Evolutionary conservation across 2,797 vertebrate genomes (phyloP).

Genomic region (Hoplostethus mediterraneus): DNA sequence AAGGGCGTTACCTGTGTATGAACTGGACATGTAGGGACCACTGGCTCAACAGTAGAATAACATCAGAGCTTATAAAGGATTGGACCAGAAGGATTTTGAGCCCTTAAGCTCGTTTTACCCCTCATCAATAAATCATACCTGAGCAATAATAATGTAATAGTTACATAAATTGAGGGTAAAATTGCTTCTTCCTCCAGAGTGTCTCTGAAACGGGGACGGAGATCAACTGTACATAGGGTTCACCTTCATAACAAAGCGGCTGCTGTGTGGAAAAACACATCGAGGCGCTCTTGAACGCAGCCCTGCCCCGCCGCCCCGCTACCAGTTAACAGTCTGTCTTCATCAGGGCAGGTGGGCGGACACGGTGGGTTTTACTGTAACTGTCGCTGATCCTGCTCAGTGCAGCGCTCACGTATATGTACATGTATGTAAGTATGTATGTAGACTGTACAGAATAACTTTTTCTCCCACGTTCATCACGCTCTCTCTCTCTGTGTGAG

Average conservation of each 20-base stretch:
- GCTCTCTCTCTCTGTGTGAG: conserved; percentile 26
- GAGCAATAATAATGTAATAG: conserved; percentile 60
- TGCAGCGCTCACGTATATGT: conserved; percentile 60
- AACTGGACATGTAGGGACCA: conserved; percentile 43
- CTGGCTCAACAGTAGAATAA: conserved; percentile 27
- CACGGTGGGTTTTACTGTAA: conserved; percentile 36
- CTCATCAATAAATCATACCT: conserved; percentile 18
- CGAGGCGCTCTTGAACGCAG: conserved; percentile 19
- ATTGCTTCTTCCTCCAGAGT: conserved; percentile 12
- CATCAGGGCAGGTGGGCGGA: conserved; percentile 20
- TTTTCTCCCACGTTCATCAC: conserved; percentile 40
- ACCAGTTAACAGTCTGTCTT: not conserved
- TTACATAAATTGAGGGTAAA: not conserved
- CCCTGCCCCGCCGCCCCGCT: not conserved
- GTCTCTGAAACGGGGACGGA: not conserved
- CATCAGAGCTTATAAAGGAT: not conserved
- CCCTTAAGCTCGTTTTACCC: not conserved
- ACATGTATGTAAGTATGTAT: conserved; percentile 61
- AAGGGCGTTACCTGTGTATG: not conserved
- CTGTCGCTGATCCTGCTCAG: conserved; percentile 62
- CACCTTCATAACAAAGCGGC: not conserved
- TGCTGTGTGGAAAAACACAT: conserved; percentile 1
- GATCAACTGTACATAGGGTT: not conserved
- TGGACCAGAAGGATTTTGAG: not conserved
- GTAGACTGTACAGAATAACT: conserved; percentile 62